Percentiles rank a stretch among this genome's conserved stretches.
Evolutionary conservation across 2,797 vertebrate genomes (phyloP).

Genomic region (Gambusia yucatana): DNA sequence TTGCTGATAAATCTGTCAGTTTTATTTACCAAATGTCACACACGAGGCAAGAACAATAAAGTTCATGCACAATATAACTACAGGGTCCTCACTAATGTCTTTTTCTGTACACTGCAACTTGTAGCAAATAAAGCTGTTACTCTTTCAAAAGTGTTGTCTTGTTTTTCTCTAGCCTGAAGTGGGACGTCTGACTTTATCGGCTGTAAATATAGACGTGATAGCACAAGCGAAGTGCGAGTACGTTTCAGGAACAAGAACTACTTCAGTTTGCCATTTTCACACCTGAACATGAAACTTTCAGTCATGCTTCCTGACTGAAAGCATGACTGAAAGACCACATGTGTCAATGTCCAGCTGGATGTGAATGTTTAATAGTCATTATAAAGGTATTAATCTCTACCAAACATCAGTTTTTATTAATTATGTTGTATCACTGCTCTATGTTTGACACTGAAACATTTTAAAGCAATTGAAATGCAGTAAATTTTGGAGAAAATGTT

Average conservation of each 20-base stretch:
- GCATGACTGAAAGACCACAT: slow-evolving; percentile 20
- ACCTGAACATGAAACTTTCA: slow-evolving; percentile 53
- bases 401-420: background rate
- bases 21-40: slow-evolving; percentile 8
- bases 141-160: slow-evolving; percentile 2
- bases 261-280: slow-evolving; percentile 13
- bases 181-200: background rate
- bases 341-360: slow-evolving; percentile 1
- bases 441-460: background rate
- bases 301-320: slow-evolving; percentile 64
- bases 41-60: slow-evolving; percentile 13
- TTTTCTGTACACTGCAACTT: slow-evolving; percentile 3
- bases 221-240: slow-evolving; percentile 29
- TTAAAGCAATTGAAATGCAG: slow-evolving; percentile 2
- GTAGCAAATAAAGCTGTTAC: slow-evolving; percentile 59
- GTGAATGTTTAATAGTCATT: background rate
- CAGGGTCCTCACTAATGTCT: background rate
- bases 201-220: slow-evolving; percentile 15
- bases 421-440: background rate
- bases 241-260: slow-evolving; percentile 33
- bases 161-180: background rate
- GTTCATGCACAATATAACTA: background rate
- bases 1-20: slow-evolving; percentile 20
- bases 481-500: background rate
- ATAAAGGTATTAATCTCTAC: background rate